These are phyloP conservation scores for Lepisosteus osseus DNA, from an alignment of 2,113 vertebrate species.

Conservation along the genomic window DNA sequence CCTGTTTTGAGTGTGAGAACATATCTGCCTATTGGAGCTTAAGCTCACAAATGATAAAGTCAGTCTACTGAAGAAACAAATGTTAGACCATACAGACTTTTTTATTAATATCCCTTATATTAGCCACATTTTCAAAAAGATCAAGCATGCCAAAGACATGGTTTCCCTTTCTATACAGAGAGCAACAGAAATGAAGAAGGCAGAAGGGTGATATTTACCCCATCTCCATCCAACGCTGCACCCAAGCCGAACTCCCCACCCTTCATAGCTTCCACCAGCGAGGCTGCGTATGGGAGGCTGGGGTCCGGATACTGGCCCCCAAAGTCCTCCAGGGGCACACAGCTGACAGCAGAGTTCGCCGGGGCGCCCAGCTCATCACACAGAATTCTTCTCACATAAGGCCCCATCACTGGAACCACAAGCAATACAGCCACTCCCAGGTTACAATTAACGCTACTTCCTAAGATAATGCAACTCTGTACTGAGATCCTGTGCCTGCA, in stretches of 20 bases:
- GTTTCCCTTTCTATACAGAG: too few relatives aligned
- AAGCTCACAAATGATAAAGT: too few relatives aligned
- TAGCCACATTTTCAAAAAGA: too few relatives aligned
- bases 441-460: too few relatives aligned
- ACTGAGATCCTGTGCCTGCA: too few relatives aligned
- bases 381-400: conserved; percentile 90
- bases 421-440: neutral
- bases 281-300: conserved; percentile 83
- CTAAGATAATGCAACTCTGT: too few relatives aligned
- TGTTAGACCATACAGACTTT: too few relatives aligned
- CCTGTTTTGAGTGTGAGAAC: too few relatives aligned
- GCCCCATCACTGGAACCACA: conserved; percentile 84
- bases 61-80: too few relatives aligned
- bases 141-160: too few relatives aligned
- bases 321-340: conserved; percentile 92
- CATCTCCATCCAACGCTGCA: conserved; percentile 95
- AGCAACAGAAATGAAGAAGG: neutral
- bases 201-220: conserved; percentile 66
- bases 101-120: too few relatives aligned
- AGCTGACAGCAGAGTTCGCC: conserved; percentile 94
- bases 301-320: conserved; percentile 92
- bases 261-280: conserved; percentile 92
- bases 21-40: too few relatives aligned
- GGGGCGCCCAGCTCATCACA: conserved; percentile 95
- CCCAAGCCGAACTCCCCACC: conserved; percentile 94